Base-by-base conservation (phyloP, 2,797 vertebrate genomes). In the Pseudochirops corinnae region DNA sequence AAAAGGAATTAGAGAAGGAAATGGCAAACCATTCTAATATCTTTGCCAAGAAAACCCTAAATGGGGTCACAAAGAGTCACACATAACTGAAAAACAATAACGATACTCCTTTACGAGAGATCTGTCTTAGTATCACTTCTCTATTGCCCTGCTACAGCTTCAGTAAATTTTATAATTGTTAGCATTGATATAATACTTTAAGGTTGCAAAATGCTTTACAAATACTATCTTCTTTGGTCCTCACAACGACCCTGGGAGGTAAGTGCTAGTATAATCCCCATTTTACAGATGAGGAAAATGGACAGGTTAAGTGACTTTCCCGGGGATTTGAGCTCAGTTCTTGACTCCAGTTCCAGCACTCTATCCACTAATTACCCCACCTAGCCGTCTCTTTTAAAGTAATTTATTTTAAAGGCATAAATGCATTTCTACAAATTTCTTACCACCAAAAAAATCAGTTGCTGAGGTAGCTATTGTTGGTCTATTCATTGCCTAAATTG, bases 401-500 rank as follows among this genome's bases (percentile, higher is more conserved):
- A 46, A 24, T 39, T 74, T 39, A 21, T 39, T 74, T 74, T 39
- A 82, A 82, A 46, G 74, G 53, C 0, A 16, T 90, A 96, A 90
- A 14, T 5, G 82, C 55, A 0, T 10, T 74, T 95, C 13, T 5
- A 67, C 60, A 95, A 60, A 92, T 92, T 91, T 60, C 93, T 92
- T 55, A 55, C 92, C 31, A 53, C 62, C 0, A 82, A 58, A 5
- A 96, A 62, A 93, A 9, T 95, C 56, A 67, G 1, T 92, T 46
- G n/a, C 93, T 46, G 67, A 82, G 26, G 50, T 55, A 57, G 6
- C 62, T 93, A 33, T 95, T 93, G 58, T 67, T 91, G 12, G 0
- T 56, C 52, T 95, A 26, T 4, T 29, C 67, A 95, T 97, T 74
- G 62, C 90, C 58, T 3, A 11, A 1, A 50, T 97, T 97, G 24